A percentile compares a stretch with the other conserved stretches of the same genome.
phyloP scores from a whole-genome alignment of 2,888 invertebrate genomes.

The Rhamphomyia laevipes region DNA sequence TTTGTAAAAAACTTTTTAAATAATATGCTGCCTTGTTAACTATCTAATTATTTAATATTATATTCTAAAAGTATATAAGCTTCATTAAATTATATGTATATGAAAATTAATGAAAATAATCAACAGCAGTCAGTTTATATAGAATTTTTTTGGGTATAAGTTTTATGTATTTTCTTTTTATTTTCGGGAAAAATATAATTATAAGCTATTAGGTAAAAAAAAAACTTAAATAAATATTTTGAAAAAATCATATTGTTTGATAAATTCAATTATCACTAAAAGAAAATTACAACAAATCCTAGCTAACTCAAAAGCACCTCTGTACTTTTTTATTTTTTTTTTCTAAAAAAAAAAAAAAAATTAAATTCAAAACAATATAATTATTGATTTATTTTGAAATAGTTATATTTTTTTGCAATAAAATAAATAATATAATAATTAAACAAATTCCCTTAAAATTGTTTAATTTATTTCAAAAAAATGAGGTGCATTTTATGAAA shows the following conservation, averaged over 20 bases:
- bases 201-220: neutral
- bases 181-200: too few relatives aligned
- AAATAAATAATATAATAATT: too few relatives aligned
- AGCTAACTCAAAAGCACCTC: slow-evolving; percentile 21
- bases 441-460: too few relatives aligned
- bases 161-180: too few relatives aligned
- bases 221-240: neutral
- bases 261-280: slow-evolving; percentile 15
- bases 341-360: neutral
- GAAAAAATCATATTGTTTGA: slow-evolving; percentile 15
- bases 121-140: too few relatives aligned
- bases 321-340: slow-evolving; percentile 1
- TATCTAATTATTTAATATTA: too few relatives aligned
- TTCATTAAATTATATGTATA: too few relatives aligned
- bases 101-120: neutral
- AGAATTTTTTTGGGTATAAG: too few relatives aligned
- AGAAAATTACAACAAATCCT: slow-evolving; percentile 12
- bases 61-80: too few relatives aligned
- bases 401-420: slow-evolving; percentile 1
- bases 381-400: neutral
- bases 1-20: too few relatives aligned
- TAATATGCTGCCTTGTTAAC: too few relatives aligned
- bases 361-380: neutral
- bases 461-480: too few relatives aligned
- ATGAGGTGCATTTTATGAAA: slow-evolving; percentile 9